phyloP scores from a whole-genome alignment of 2,888 invertebrate species.

The Tenthredo mesomela region DNA sequence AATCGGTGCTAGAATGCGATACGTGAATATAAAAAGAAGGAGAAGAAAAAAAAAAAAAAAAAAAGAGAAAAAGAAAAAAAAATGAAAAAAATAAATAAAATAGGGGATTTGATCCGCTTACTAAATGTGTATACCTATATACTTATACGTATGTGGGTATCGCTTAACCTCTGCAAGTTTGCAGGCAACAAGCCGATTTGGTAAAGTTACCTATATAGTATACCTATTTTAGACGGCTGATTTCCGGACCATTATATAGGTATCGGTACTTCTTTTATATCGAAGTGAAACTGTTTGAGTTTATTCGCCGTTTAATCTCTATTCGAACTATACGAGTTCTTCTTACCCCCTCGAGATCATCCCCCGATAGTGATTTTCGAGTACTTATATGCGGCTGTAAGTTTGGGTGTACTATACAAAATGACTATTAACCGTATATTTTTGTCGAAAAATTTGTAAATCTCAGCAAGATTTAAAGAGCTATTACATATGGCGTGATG shows the following conservation, averaged over 20 bases:
- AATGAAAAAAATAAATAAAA: constrained; percentile 27
- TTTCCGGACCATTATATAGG: background rate
- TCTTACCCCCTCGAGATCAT: background rate
- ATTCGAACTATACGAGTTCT: background rate
- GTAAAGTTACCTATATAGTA: background rate
- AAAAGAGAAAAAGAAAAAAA: background rate
- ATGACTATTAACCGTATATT: background rate
- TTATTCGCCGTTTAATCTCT: background rate
- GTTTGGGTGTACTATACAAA: background rate
- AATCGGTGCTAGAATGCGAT: background rate
- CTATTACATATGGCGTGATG: background rate
- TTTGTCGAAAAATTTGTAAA: background rate
- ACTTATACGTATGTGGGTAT: background rate
- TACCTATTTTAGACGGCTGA: background rate
- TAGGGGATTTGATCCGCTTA: constrained; percentile 49
- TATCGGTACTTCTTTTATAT: background rate
- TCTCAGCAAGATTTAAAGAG: background rate
- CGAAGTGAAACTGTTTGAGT: background rate
- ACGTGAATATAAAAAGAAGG: background rate
- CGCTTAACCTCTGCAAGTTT: background rate
- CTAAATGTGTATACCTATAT: background rate
- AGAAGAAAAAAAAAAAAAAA: background rate
- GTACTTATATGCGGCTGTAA: background rate
- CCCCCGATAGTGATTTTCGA: background rate
- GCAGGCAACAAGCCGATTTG: constrained; percentile 33